phyloP scores from a whole-genome alignment of 2,797 vertebrate genomes.

The Acipenser transmontanus region DNA sequence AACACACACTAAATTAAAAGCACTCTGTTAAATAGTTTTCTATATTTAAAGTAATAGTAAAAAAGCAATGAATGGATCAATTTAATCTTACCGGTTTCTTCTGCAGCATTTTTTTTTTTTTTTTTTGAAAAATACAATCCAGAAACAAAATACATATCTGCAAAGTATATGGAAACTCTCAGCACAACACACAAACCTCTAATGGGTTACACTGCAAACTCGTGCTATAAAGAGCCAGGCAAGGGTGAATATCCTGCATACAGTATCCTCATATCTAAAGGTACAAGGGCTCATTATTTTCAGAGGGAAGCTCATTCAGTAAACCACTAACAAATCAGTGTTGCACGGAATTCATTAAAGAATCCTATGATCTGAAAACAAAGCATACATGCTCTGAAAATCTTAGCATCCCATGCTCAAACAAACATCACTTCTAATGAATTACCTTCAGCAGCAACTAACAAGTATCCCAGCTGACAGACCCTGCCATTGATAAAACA shows the following conservation, averaged over 20 bases:
- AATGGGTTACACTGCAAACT: neutral
- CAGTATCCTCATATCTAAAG: neutral
- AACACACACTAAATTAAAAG: too few species aligned
- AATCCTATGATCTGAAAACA: neutral
- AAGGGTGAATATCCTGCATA: neutral
- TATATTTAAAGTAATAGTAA: neutral
- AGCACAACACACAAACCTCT: neutral
- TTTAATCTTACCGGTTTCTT: neutral
- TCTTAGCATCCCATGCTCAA: conserved; percentile 21
- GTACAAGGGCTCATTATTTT: neutral
- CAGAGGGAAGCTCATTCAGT: neutral
- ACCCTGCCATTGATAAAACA: conserved; percentile 30
- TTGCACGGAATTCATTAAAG: neutral
- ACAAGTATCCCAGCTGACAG: conserved; percentile 29
- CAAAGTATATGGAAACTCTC: neutral
- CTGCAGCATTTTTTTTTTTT: neutral
- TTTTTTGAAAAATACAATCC: neutral
- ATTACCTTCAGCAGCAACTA: conserved; percentile 44
- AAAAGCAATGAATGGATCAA: neutral
- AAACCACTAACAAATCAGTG: neutral
- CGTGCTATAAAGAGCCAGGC: neutral
- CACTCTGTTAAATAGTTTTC: too few species aligned
- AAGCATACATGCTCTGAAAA: neutral
- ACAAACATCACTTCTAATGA: neutral
- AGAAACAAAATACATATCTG: neutral